Conservation (phyloP, 1,140 invertebrate species). For the Acromyrmex charruanus region DNA sequence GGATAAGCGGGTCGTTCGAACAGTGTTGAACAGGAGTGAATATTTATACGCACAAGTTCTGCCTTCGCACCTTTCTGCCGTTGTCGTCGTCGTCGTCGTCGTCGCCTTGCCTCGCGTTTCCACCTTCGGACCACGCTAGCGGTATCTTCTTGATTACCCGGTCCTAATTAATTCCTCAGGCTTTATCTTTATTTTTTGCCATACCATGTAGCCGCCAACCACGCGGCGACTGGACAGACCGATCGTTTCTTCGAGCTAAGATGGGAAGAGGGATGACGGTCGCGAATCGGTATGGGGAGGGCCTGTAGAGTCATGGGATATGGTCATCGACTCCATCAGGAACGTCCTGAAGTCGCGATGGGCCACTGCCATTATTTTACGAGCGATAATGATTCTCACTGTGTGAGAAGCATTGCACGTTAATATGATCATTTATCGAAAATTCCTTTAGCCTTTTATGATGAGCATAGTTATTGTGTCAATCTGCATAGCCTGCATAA, state of each 20-base stretch:
- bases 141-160: slow-evolving; percentile 85
- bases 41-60: slow-evolving; percentile 82
- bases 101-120: slow-evolving; percentile 41
- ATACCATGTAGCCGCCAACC: slow-evolving; percentile 47
- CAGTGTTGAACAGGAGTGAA: slow-evolving; percentile 83
- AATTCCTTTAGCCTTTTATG: neutral
- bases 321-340: slow-evolving; percentile 70
- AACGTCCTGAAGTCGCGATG: slow-evolving; percentile 61
- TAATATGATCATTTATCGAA: slow-evolving; percentile 10
- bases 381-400: neutral
- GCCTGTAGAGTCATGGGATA: neutral
- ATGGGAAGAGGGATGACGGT: slow-evolving; percentile 46
- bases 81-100: slow-evolving; percentile 41
- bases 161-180: slow-evolving; percentile 85
- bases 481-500: neutral
- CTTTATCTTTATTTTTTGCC: slow-evolving; percentile 83
- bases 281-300: neutral
- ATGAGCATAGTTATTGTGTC: neutral
- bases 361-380: slow-evolving; percentile 18
- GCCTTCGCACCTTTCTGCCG: slow-evolving; percentile 82
- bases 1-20: slow-evolving; percentile 83
- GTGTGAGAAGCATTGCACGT: neutral
- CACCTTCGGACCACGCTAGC: slow-evolving; percentile 65
- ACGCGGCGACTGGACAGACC: slow-evolving; percentile 55
- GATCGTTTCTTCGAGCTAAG: slow-evolving; percentile 33